phyloP scores from a whole-genome alignment of 2,797 vertebrate genomes.

The Pampus argenteus region DNA sequence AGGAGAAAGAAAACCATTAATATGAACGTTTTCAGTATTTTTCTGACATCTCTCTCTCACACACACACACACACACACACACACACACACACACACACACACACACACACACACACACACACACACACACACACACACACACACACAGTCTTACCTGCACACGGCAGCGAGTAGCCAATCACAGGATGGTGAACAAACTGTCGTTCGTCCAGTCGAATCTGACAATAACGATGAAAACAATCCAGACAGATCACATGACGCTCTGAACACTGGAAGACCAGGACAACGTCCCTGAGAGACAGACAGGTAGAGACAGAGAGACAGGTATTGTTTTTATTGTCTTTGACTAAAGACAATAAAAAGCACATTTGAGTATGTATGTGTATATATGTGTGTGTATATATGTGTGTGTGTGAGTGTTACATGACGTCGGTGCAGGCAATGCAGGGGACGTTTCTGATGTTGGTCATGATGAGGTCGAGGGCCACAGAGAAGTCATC shows the following conservation, averaged over 20 bases:
- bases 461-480: slow-evolving; percentile 90
- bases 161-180: slow-evolving; percentile 92
- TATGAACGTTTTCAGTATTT: too few relatives aligned
- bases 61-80: neutral
- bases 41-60: too few relatives aligned
- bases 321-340: too few relatives aligned
- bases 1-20: too few relatives aligned
- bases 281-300: slow-evolving; percentile 86
- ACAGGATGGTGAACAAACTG: slow-evolving; percentile 86
- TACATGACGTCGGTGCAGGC: slow-evolving; percentile 91
- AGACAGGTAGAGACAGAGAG: neutral
- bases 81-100: neutral
- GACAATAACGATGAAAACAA: slow-evolving; percentile 92
- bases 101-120: slow-evolving; percentile 4
- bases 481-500: slow-evolving; percentile 90
- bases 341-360: neutral
- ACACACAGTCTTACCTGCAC: slow-evolving; percentile 83
- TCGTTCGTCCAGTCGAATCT: slow-evolving; percentile 90
- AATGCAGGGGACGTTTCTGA: slow-evolving; percentile 87
- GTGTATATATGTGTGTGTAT: neutral
- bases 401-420: slow-evolving; percentile 16
- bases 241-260: slow-evolving; percentile 94
- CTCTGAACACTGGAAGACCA: slow-evolving; percentile 89
- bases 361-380: neutral
- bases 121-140: slow-evolving; percentile 8